Evolutionary conservation across 2,113 vertebrate genomes (phyloP).

Genomic region (Platanista minor): DNA sequence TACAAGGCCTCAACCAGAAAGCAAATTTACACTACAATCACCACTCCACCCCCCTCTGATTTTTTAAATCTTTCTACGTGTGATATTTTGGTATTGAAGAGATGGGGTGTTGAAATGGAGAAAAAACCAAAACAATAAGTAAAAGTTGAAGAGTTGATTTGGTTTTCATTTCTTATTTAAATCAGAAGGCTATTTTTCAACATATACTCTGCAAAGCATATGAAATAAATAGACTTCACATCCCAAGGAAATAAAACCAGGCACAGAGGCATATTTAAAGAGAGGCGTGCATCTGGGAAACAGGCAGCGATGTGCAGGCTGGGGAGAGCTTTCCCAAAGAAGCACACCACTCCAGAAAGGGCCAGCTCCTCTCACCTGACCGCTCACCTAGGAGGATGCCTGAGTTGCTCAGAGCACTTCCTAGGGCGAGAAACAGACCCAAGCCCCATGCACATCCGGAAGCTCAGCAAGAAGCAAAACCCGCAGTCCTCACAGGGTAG

Average conservation of each 20-base stretch:
- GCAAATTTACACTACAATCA: slow-evolving; percentile 55
- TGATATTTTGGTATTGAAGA: not conserved
- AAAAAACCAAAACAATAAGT: not conserved
- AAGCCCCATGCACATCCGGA: accelerated
- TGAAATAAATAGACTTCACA: not conserved
- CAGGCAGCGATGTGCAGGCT: not conserved
- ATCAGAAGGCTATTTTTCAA: slow-evolving; percentile 45
- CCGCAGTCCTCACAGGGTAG: accelerated
- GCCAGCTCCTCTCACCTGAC: accelerated
- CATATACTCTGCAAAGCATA: not conserved
- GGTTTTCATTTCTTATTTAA: slow-evolving; percentile 48
- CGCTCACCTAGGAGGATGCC: accelerated
- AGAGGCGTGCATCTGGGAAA: not conserved
- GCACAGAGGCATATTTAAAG: not conserved
- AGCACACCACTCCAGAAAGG: accelerated
- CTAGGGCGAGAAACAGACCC: not conserved
- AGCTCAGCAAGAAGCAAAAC: not conserved
- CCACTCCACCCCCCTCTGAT: not conserved
- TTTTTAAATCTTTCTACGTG: not conserved
- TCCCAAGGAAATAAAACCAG: not conserved
- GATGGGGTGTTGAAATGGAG: not conserved
- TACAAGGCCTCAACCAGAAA: slow-evolving; percentile 73
- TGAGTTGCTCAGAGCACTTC: not conserved
- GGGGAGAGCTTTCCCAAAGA: not conserved
- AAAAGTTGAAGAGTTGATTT: slow-evolving; percentile 41